Evolutionary conservation across 2,888 invertebrate species (phyloP), one percentile per base, ranked within the genome.

Genomic region (Drosophila monieri): DNA sequence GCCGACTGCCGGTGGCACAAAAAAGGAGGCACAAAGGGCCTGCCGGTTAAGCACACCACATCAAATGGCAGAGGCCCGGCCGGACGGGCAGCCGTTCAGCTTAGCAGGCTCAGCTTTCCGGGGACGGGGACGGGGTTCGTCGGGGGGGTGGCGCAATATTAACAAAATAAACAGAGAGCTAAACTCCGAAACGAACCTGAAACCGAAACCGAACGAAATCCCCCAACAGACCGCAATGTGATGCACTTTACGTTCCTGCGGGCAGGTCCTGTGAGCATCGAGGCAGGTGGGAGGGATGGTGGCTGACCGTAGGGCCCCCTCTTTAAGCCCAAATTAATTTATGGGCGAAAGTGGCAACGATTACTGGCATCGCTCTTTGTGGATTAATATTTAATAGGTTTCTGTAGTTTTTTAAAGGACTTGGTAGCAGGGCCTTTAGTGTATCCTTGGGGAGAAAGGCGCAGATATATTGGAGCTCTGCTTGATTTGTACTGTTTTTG

Each of bases 91-190:
- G n/a, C n/a, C 53, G 47, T 25, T 48, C 37, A 43, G 41, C 60
- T 58, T 60, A 47, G 60, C 60, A 39, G 47, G 47, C 39, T 23
- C 15, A 15, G 5, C n/a, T n/a, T 10, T 8, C 4, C 14, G 21
- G 51, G 18, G 46, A 18, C 14, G 21, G 51, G 18, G 46, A 18
- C 8, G 18, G 2, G 6, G 4, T 18, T 27, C 9, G 2, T 27
- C 27, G 2, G 21, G 21, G 21, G 21, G 41, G 47, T 55, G 72
- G 30, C 43, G 56, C 55, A 55, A 62, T 62, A 70, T 70, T 71
- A 70, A 70, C 70, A 71, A 71, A 57, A 71, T 71, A 52, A 71
- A 71, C 70, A 52, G 23, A 62, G 48, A 49, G 23, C 56, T 21
- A 57, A 68, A 43, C 41, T 32, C 60, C 44, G 49, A 37, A 46